Base-by-base conservation (phyloP, 1,140 invertebrate species). In the Drosophila biarmipes region DNA sequence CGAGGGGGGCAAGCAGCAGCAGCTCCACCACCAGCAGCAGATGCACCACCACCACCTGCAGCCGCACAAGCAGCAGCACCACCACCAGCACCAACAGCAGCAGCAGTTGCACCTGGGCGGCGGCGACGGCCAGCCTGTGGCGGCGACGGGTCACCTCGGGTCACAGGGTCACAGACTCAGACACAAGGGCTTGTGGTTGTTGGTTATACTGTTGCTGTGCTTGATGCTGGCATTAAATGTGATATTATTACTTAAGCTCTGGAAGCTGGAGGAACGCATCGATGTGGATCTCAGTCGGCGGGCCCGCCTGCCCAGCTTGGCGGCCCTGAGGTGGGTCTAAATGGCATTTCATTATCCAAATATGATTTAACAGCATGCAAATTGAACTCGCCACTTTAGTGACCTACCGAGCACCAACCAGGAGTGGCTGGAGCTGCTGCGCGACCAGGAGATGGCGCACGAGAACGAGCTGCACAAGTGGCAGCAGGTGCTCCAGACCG, bases 201-300 rank as follows among this genome's bases (percentile, higher is more conserved):
- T 95, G 89, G 93, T 95, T 62, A 93, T 95, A 61, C 75, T 93
- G 80, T 93, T 95, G 86, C 92, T 96, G 38, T 92, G 94, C 62
- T 92, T 94, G 79, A 93, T 97, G 77, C 93, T 96, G 67, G 80
- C 96, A 67, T 94, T 97, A 73, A 97, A 97, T 93, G 95, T 95
- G 59, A 93, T 97, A 78, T 93, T 97, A 40, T 96, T 96, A 92
- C 95, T 96, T 89, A 97, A 97, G 93, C 92, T 97, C 53, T 96
- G 95, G 95, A 93, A 94, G 48, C 92, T 97, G 49, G 96, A 97
- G 87, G 62, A 93, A 94, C 90, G 81, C 63, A 90, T 91, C 59
- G 87, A 91, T 17, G 80, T 84, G 64, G 90, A 91, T 90, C 74
- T 91, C 73, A 90, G 57, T 48, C 81, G 72, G 59, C 94, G 93